Base-by-base conservation (phyloP, 2,888 invertebrate species). In the Conomelus anceps region DNA sequence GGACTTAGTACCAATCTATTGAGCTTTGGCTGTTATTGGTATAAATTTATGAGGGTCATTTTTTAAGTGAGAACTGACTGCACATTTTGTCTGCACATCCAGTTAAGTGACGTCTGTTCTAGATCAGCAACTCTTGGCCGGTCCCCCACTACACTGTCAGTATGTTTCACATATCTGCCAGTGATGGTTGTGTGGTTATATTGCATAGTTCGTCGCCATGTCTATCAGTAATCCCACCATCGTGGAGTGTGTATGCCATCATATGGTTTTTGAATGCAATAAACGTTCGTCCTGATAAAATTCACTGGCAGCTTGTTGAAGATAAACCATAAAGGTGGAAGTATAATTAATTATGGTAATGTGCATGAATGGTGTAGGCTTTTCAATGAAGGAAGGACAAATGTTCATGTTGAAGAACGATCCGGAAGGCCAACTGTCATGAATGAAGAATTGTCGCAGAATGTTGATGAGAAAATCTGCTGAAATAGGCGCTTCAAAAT, bases 361-460 rank as follows among this genome's bases (percentile, higher is more conserved):
- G 86, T 89, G 20, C 34, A 34, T 29, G 22, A 86, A 29, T 89
- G 86, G 89, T 26, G 41, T 34, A 11, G 86, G 34, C 11, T 86
- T 29, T 89, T 86, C 86, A 86, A 89, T 85, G 34, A 89, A 86
- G 85, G 86, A 0, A 89, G 89, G 29, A 86, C 89, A 34, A 89
- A 87, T 89, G 86, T 89, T 86, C 86, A 87, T 89, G 41, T 86
- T 24, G 63, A 89, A 23, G 34, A 89, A 88, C 41, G 22, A 41
- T 41, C 88, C 6, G 9, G 88, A 22, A 13, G 88, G 41, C 88
- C 41, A 41, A 88, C 88, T 88, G 88, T 88, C 88, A 88, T 88
- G 13, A 88, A 88, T 34, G 88, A 88, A 88, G 41, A 88, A 1
- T 88, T 88, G 88, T 13, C 88, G 24, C 88, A 34, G 22, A 88